A percentile compares a stretch with the other conserved stretches of the same genome.
These are phyloP conservation scores for Noctua janthe DNA, from an alignment of 2,888 invertebrate species.

Conservation along the genomic window DNA sequence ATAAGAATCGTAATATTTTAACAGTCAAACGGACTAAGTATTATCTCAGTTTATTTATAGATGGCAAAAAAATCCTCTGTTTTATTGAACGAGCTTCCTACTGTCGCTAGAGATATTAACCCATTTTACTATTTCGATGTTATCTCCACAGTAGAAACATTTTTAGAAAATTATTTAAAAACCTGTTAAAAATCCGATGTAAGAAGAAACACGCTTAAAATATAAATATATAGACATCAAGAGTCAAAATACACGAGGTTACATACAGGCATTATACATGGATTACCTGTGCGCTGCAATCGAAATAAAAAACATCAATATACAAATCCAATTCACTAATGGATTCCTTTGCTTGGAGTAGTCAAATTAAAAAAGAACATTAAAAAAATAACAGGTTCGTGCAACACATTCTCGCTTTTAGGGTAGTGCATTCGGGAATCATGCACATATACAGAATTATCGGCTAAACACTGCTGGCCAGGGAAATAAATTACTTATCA, in stretches of 20 bases:
- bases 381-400: constrained; percentile 84
- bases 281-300: constrained; percentile 64
- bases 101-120: constrained; percentile 60
- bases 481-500: constrained; percentile 64
- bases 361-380: constrained; percentile 75
- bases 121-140: constrained; percentile 53
- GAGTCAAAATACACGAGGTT: constrained; percentile 60
- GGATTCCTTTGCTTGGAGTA: constrained; percentile 83
- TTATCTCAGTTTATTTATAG: constrained; percentile 56
- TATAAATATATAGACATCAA: constrained; percentile 50
- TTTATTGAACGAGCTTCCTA: constrained; percentile 47
- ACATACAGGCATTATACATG: constrained; percentile 64
- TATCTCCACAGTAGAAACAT: constrained; percentile 31
- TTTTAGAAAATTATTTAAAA: constrained; percentile 13
- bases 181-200: constrained; percentile 38
- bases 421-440: constrained; percentile 88
- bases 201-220: constrained; percentile 42
- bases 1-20: constrained; percentile 41
- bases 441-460: constrained; percentile 85
- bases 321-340: constrained; percentile 85
- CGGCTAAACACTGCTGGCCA: constrained; percentile 70
- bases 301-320: constrained; percentile 75
- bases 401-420: constrained; percentile 87
- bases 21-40: constrained; percentile 20
- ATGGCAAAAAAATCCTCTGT: constrained; percentile 48